Evolutionary conservation across 2,113 vertebrate genomes (phyloP).

Genomic region (Enhydra lutris): DNA sequence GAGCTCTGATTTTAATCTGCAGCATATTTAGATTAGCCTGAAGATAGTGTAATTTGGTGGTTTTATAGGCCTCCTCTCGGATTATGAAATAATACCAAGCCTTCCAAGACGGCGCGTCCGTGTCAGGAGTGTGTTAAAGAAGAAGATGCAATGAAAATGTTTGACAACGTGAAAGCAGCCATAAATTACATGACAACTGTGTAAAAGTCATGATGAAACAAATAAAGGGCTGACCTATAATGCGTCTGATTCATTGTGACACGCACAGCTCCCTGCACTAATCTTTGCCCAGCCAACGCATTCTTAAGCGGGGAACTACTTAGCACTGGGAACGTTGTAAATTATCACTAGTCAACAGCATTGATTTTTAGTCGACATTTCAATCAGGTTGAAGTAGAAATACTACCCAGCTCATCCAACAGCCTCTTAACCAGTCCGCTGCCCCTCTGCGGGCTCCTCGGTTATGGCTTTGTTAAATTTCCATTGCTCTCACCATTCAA

Average conservation of each 20-base stretch:
- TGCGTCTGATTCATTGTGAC: conserved; percentile 79
- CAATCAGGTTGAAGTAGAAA: conserved; percentile 87
- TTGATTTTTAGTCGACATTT: conserved; percentile 87
- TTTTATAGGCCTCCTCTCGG: conserved; percentile 86
- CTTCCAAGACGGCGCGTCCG: conserved; percentile 77
- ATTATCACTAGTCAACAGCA: conserved; percentile 86
- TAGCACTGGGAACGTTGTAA: conserved; percentile 81
- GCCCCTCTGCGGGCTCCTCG: conserved; percentile 70
- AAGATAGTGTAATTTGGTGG: conserved; percentile 85
- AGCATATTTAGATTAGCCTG: conserved; percentile 84
- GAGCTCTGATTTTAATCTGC: conserved; percentile 88
- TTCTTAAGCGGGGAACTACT: conserved; percentile 76
- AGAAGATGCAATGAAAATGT: conserved; percentile 84
- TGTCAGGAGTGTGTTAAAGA: conserved; percentile 80
- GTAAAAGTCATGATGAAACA: conserved; percentile 89
- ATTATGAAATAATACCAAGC: conserved; percentile 85
- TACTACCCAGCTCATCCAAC: conserved; percentile 78
- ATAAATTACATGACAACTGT: conserved; percentile 89
- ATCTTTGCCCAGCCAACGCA: conserved; percentile 64
- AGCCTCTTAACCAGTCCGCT: conserved; percentile 78
- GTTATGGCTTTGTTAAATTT: conserved; percentile 78
- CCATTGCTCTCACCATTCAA: conserved; percentile 76
- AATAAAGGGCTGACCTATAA: conserved; percentile 88
- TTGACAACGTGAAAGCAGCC: conserved; percentile 86
- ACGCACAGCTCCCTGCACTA: conserved; percentile 70